A percentile compares a stretch with the other conserved stretches of the same genome.
These are phyloP conservation scores for Drosophila ambigua DNA, from an alignment of 1,140 invertebrate species.

Conservation along the genomic window DNA sequence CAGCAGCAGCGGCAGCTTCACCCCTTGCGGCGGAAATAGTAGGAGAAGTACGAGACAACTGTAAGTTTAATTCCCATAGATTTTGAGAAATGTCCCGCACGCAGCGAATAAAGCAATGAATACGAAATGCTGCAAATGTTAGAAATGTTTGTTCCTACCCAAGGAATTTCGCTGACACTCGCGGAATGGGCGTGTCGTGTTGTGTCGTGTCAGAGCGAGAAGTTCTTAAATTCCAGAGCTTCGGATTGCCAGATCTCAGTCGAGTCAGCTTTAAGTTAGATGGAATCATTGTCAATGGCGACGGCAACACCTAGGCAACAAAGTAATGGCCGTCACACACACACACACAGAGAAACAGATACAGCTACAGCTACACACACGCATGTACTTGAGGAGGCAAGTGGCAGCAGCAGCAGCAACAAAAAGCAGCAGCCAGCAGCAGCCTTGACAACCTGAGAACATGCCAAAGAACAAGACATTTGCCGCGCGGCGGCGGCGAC, in stretches of 20 bases:
- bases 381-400: conserved; percentile 54
- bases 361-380: conserved; percentile 19
- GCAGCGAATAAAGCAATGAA: conserved; percentile 37
- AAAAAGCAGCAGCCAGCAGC: no score
- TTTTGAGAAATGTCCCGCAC: conserved; percentile 39
- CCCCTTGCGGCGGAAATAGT: conserved; percentile 35
- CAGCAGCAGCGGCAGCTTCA: no score
- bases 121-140: conserved; percentile 21
- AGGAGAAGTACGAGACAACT: no score
- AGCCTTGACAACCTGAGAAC: conserved; percentile 70
- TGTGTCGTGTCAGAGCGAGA: neutral
- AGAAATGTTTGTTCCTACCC: neutral
- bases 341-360: conserved; percentile 23
- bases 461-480: conserved; percentile 75
- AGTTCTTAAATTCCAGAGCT: conserved; percentile 20
- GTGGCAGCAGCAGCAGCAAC: no score
- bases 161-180: no score
- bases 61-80: conserved; percentile 30
- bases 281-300: conserved; percentile 70
- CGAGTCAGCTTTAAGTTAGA: conserved; percentile 51
- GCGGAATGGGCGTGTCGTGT: no score
- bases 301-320: conserved; percentile 74
- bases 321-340: conserved; percentile 66
- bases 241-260: conserved; percentile 6
- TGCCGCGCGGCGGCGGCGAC: conserved; percentile 52